Conservation (phyloP, 2,888 invertebrate species). For the Rambutsinella grinnellia region DNA sequence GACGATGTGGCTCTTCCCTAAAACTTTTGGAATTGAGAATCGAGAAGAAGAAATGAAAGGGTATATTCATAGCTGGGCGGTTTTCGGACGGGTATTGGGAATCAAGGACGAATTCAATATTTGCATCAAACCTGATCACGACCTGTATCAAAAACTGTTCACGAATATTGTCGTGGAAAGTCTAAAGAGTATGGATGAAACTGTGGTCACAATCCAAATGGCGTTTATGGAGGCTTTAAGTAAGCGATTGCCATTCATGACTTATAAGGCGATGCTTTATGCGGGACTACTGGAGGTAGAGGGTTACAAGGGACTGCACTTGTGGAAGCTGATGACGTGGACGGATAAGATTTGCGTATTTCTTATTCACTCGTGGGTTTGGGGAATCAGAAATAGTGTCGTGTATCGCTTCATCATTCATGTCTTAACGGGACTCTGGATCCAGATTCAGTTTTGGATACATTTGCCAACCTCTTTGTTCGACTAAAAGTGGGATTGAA, state of each 20-base stretch:
- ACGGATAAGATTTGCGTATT: conserved; percentile 35
- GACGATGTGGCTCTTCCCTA: conserved; percentile 67
- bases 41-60: conserved; percentile 40
- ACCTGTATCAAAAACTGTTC: conserved; percentile 48
- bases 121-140: conserved; percentile 46
- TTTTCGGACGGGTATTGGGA: conserved; percentile 57
- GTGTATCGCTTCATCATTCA: conserved; percentile 8
- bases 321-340: conserved; percentile 51
- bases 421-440: conserved; percentile 13
- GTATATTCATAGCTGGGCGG: conserved; percentile 58
- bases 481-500: not conserved
- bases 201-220: conserved; percentile 54
- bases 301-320: conserved; percentile 46
- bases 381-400: conserved; percentile 2
- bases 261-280: conserved; percentile 48
- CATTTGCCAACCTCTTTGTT: conserved; percentile 17
- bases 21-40: conserved; percentile 41
- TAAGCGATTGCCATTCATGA: conserved; percentile 30
- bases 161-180: conserved; percentile 52
- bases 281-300: conserved; percentile 40
- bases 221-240: conserved; percentile 49
- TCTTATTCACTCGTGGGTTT: conserved; percentile 1
- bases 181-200: conserved; percentile 54
- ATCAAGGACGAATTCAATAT: conserved; percentile 59
- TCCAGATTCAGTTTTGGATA: conserved; percentile 37